Conservation (phyloP, 1,140 invertebrate genomes). For the Eumeta japonica region DNA sequence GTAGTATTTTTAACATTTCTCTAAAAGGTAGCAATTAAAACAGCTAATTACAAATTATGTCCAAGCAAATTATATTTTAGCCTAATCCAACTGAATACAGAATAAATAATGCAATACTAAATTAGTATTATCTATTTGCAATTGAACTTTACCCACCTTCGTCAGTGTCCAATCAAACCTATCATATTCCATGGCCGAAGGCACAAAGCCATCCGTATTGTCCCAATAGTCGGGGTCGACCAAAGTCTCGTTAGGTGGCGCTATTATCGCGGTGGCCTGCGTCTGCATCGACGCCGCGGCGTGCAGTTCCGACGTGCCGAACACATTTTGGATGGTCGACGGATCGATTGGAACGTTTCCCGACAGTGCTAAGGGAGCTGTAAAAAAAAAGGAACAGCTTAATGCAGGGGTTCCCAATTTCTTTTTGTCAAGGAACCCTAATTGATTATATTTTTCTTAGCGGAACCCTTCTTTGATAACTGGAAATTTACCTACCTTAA, state of each 20-base stretch:
- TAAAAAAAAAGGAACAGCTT: slow-evolving; percentile 1
- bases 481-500: too few relatives aligned
- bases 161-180: slow-evolving; percentile 39
- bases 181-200: slow-evolving; percentile 29
- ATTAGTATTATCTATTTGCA: too few relatives aligned
- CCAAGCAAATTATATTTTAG: too few relatives aligned
- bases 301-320: slow-evolving; percentile 9
- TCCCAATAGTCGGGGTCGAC: slow-evolving; percentile 24
- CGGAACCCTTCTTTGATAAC: too few relatives aligned
- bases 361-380: slow-evolving; percentile 8
- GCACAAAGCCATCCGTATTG: slow-evolving; percentile 16
- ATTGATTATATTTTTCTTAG: too few relatives aligned
- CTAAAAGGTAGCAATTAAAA: too few relatives aligned
- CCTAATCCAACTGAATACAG: too few relatives aligned
- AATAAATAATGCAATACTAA: too few relatives aligned
- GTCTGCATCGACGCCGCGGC: background rate
- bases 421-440: too few relatives aligned
- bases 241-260: slow-evolving; percentile 15
- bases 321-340: slow-evolving; percentile 13
- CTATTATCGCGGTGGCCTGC: slow-evolving; percentile 13
- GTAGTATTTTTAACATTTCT: too few relatives aligned
- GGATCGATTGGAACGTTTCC: slow-evolving; percentile 8
- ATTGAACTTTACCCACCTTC: slow-evolving; percentile 37
- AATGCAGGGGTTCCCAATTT: too few relatives aligned
- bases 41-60: too few relatives aligned